These are phyloP conservation scores for Ennomos erosarius DNA, from an alignment of 2,888 invertebrate species.

Conservation along the genomic window DNA sequence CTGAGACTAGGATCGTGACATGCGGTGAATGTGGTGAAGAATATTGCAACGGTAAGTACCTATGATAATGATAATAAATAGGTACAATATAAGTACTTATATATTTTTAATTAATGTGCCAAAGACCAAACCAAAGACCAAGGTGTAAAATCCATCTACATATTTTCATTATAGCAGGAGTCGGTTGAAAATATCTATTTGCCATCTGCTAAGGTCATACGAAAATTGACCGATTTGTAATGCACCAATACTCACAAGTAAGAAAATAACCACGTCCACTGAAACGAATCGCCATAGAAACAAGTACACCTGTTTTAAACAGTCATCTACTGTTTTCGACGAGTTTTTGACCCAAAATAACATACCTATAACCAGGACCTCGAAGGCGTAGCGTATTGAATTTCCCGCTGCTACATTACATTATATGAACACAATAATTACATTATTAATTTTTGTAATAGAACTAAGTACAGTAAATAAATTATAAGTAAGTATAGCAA, in stretches of 20 bases:
- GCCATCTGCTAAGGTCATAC: neutral
- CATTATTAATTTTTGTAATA: too few relatives aligned
- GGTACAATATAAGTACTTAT: too few relatives aligned
- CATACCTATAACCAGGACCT: too few relatives aligned
- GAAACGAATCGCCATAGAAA: slow-evolving; percentile 16
- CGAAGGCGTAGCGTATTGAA: too few relatives aligned
- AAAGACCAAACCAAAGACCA: too few relatives aligned
- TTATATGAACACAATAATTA: too few relatives aligned
- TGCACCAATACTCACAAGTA: slow-evolving; percentile 10
- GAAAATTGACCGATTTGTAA: slow-evolving; percentile 22
- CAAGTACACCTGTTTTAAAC: slow-evolving; percentile 15
- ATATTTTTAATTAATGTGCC: too few relatives aligned
- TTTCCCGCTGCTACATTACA: too few relatives aligned
- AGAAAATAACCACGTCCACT: slow-evolving; percentile 19
- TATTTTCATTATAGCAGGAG: too few relatives aligned
- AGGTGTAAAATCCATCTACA: too few relatives aligned
- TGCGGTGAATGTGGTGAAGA: slow-evolving; percentile 94
- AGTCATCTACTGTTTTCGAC: neutral
- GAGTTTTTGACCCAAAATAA: neutral
- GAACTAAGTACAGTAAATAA: too few relatives aligned
- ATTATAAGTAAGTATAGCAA: too few relatives aligned
- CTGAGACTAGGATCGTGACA: slow-evolving; percentile 90
- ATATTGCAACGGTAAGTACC: slow-evolving; percentile 91
- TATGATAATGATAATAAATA: slow-evolving; percentile 6
- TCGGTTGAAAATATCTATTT: neutral